Evolutionary conservation across 2,888 invertebrate species (phyloP), one percentile per base, ranked within the genome.

Genomic region (Drosophila longiperda): DNA sequence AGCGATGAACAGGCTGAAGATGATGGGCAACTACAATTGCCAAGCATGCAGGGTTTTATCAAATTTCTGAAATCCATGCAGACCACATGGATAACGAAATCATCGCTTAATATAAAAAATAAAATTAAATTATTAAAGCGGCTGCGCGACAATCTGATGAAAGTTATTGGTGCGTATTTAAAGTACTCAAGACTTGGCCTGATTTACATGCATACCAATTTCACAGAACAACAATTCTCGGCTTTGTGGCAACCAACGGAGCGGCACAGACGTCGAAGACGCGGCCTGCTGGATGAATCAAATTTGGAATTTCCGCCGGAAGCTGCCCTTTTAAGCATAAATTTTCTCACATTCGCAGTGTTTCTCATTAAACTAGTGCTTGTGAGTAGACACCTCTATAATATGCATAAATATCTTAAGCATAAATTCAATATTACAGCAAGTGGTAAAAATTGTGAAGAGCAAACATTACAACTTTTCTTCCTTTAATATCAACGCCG

Each of bases 261-360:
- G 34, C 77, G 75, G 20, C 78, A 76, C 62, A 90, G 87, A 73
- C 91, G 75, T 57, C 91, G 83, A 50, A 92, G 84, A 54, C 92
- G 84, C 52, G 91, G 92, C 42, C 62, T 92, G 55, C 70, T 93
- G 40, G 92, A 93, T 32, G 94, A 95, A 12, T 94, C 95, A 1
- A 95, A 94, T 80, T 94, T 97, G 82, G 96, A 96, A 78, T 96
- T 97, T 91, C 97, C 97, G 15, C 96, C 97, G 6, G 97, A 97
- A 93, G 96, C 96, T 53, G 96, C 97, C 0, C 93, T 97, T 59
- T 95, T 97, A 95, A 96, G 96, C 42, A 96, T 97, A 78, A 96
- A 97, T 29, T 97, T 97, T 91, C 94, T 97, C 12, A 97, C 97
- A 0, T 97, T 97, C 92, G 97, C 97, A 0, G 97, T 97, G 8